Base-by-base conservation (phyloP, 2,797 vertebrate genomes). In the Anguilla anguilla region DNA sequence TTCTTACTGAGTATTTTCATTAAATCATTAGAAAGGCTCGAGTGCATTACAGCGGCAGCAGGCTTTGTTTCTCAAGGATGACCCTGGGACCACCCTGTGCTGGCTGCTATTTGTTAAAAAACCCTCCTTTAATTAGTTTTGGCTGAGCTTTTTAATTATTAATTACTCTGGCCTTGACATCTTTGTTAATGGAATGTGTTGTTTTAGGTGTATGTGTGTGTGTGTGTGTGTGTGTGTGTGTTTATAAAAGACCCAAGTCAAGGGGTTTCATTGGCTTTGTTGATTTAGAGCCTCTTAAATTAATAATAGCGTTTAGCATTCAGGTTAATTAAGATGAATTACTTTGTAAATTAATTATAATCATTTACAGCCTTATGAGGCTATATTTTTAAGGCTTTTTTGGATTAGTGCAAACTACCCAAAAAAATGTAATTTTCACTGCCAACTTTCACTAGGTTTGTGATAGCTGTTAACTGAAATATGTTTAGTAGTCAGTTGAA, bases 291-390 rank as follows among this genome's bases (percentile, higher is more conserved):
- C 69, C 28, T 31, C 69, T 74, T 74, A 72, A 72, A 72, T 72
- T 3, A 74, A 74, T 74, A 39, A 74, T 74, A 74, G 69, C 15
- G 69, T 39, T 74, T 74, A 74, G 69, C 31, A 74, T 74, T 74
- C 69, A 74, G 69, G 28, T 35, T 74, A 74, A 74, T 74, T 74
- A 74, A 74, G 69, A 74, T 74, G 11, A 74, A 74, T 74, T 17
- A 35, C 69, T 35, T 39, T 31, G 9, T 74, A 13, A 31, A 74
- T 74, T 35, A 74, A 74, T 35, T 74, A 74, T 74, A 35, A 35
- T 31, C 28, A 31, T 39, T 74, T 35, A 17, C 31, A 74, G 69
- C 69, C 69, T 74, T 35, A 35, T 35, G 35, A 35, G 31, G 5
- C 13, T n/a, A 19, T 64, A 64, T 64, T 69, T 69, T 69, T 19